phyloP scores from a whole-genome alignment of 2,888 invertebrate genomes.

The Drosophila greeni region DNA sequence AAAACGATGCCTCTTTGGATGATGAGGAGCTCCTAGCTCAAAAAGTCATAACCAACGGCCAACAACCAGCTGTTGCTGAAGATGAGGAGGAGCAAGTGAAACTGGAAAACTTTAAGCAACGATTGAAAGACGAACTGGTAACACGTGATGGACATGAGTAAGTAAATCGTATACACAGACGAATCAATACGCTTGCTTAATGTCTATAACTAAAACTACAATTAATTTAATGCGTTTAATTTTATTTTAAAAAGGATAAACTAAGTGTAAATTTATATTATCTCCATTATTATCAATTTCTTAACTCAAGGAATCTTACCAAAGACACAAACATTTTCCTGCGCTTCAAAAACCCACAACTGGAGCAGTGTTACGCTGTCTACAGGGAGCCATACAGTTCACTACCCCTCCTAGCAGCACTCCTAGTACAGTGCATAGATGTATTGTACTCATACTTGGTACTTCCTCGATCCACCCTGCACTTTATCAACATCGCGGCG shows the following conservation, averaged over 20 bases:
- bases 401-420: conserved; percentile 82
- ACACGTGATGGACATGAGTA: conserved; percentile 91
- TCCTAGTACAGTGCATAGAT: conserved; percentile 82
- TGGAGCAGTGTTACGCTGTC: conserved; percentile 84
- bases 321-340: conserved; percentile 84
- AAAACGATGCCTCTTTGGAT: conserved; percentile 63
- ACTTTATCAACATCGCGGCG: conserved; percentile 75
- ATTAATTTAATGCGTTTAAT: not conserved
- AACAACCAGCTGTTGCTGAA: conserved; percentile 36
- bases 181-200: no score
- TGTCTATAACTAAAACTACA: not conserved
- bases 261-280: not conserved
- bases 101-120: conserved; percentile 87
- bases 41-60: conserved; percentile 53
- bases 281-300: not conserved
- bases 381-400: conserved; percentile 84
- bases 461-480: conserved; percentile 79
- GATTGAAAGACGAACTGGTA: conserved; percentile 90
- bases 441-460: conserved; percentile 81
- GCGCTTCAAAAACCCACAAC: conserved; percentile 83
- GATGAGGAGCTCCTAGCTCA: conserved; percentile 73
- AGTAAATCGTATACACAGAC: conserved; percentile 50
- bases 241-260: not conserved
- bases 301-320: conserved; percentile 80
- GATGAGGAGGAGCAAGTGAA: conserved; percentile 77